Conservation (phyloP, 2,797 vertebrate species). For the Falco berigora region DNA sequence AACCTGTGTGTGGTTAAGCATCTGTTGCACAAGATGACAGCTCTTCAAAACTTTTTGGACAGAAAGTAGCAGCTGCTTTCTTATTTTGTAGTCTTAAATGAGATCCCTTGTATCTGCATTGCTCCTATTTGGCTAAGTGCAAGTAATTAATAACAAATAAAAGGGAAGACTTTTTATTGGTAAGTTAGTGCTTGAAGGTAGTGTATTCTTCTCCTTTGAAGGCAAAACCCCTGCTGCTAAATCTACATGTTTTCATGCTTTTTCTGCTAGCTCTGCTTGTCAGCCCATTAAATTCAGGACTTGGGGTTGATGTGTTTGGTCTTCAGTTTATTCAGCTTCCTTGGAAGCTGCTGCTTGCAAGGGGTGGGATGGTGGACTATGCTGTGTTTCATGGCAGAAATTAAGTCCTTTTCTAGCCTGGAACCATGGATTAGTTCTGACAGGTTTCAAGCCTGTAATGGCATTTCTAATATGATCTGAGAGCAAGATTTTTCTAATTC, state of each 20-base stretch:
- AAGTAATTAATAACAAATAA: neutral
- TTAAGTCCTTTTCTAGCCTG: neutral
- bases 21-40: neutral
- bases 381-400: neutral
- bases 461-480: neutral
- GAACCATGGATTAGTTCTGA: neutral
- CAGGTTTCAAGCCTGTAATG: neutral
- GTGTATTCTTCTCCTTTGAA: neutral
- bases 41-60: neutral
- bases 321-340: neutral
- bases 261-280: neutral
- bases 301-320: neutral
- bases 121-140: neutral
- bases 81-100: neutral
- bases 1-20: neutral
- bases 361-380: neutral
- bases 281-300: neutral
- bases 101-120: neutral
- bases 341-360: neutral
- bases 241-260: neutral
- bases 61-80: neutral
- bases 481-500: neutral
- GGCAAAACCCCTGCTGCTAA: neutral
- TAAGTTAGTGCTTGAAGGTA: neutral
- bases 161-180: neutral